These are phyloP conservation scores for Mormyrus lacerda DNA, from an alignment of 2,113 vertebrate species.

Conservation along the genomic window DNA sequence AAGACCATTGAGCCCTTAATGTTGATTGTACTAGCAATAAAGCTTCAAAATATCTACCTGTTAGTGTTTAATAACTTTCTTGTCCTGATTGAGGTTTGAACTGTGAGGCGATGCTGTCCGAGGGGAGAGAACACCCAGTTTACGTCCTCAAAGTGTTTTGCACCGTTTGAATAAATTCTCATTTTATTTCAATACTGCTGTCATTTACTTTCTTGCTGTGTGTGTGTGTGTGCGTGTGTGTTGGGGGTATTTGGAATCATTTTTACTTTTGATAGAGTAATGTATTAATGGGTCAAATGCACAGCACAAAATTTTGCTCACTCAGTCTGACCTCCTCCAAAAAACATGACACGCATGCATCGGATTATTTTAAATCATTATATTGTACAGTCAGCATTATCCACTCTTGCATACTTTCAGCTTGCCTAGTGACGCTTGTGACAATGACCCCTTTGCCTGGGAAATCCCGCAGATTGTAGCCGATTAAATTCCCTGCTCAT, in stretches of 20 bases:
- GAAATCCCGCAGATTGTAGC: neutral
- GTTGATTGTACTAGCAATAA: neutral
- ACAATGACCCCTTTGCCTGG: neutral
- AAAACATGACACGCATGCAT: neutral
- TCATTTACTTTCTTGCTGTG: neutral
- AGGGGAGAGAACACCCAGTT: conserved; percentile 16
- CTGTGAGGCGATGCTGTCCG: neutral
- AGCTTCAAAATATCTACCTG: neutral
- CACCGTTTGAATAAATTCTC: conserved; percentile 73
- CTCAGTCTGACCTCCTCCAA: neutral
- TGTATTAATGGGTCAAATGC: neutral
- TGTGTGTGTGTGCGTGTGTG: neutral
- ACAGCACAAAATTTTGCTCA: neutral
- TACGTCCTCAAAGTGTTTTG: conserved; percentile 34
- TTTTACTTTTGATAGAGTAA: neutral
- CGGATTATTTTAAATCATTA: neutral
- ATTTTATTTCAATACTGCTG: conserved; percentile 58
- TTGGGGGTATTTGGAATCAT: neutral
- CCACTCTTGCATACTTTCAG: neutral
- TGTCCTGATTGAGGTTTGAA: neutral
- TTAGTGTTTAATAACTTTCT: neutral
- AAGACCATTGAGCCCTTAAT: neutral
- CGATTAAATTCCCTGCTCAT: neutral
- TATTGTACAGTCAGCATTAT: neutral
- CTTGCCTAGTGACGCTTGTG: neutral